Evolutionary conservation across 1,140 invertebrate genomes (phyloP).

Genomic region (Aphis craccivora): DNA sequence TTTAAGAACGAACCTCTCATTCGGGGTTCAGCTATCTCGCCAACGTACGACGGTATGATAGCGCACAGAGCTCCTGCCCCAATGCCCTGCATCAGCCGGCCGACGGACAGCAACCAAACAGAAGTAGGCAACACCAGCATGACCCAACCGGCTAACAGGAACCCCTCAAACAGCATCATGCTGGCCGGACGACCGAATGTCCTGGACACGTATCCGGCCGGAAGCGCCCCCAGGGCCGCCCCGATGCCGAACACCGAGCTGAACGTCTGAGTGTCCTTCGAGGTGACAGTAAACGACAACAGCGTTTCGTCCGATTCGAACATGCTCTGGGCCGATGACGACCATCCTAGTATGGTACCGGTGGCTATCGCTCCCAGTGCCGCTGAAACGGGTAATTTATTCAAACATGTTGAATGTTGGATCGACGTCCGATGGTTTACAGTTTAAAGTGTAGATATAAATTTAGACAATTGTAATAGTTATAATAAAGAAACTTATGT

Average conservation of each 20-base stretch:
- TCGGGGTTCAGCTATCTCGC: constrained; percentile 84
- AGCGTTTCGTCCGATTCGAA: constrained; percentile 64
- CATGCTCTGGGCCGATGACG: constrained; percentile 77
- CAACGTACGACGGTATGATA: constrained; percentile 84
- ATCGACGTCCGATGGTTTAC: not conserved
- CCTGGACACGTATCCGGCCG: constrained; percentile 64
- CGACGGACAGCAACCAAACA: constrained; percentile 72
- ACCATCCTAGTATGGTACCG: constrained; percentile 81
- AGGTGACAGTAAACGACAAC: constrained; percentile 62
- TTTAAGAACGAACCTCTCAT: too few relatives aligned
- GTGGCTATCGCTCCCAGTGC: constrained; percentile 75
- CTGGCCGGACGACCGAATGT: constrained; percentile 52
- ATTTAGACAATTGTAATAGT: too few relatives aligned
- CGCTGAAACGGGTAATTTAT: constrained; percentile 66
- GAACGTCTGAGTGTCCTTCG: constrained; percentile 58
- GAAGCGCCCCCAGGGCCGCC: constrained; percentile 73
- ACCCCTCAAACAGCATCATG: constrained; percentile 58
- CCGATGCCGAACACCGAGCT: constrained; percentile 85
- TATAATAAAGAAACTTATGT: too few relatives aligned
- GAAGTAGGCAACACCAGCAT: constrained; percentile 73
- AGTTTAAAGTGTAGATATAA: too few relatives aligned
- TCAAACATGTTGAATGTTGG: not conserved
- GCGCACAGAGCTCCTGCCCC: constrained; percentile 80
- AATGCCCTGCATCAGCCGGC: constrained; percentile 78
- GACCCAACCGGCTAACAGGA: constrained; percentile 68